Evolutionary conservation across 2,113 vertebrate genomes (phyloP).

Genomic region (Myrmecobius fasciatus): DNA sequence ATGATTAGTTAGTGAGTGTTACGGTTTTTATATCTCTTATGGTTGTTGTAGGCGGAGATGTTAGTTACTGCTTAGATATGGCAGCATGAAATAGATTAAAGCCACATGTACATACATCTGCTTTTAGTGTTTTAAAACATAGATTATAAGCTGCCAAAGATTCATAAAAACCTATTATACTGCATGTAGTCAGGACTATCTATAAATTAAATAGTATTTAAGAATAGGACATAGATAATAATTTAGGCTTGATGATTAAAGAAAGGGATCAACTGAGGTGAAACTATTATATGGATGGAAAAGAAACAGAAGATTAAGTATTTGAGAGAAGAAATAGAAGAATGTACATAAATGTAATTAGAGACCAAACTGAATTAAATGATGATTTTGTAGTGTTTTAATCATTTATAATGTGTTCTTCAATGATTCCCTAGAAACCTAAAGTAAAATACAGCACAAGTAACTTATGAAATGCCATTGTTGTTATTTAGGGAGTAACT

Average conservation of each 20-base stretch:
- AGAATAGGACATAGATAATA: background rate
- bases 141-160: conserved; percentile 47
- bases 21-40: conserved; percentile 41
- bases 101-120: conserved; percentile 60
- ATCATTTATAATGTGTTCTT: conserved; percentile 34
- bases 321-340: conserved; percentile 16
- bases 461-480: conserved; percentile 33
- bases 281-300: conserved; percentile 1
- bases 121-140: conserved; percentile 51
- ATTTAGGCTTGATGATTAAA: background rate
- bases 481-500: conserved; percentile 50
- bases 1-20: conserved; percentile 58
- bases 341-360: conserved; percentile 39
- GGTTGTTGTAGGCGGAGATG: conserved; percentile 59
- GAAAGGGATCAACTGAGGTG: background rate
- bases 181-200: conserved; percentile 19
- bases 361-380: conserved; percentile 3
- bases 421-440: conserved; percentile 55
- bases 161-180: conserved; percentile 10
- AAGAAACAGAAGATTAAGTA: background rate
- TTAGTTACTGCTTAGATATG: conserved; percentile 75
- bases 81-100: conserved; percentile 72
- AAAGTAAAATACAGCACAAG: conserved; percentile 47
- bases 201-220: conserved; percentile 3
- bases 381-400: conserved; percentile 15